These are phyloP conservation scores for Drosophila bocki DNA, from an alignment of 1,140 invertebrate species.

Conservation along the genomic window DNA sequence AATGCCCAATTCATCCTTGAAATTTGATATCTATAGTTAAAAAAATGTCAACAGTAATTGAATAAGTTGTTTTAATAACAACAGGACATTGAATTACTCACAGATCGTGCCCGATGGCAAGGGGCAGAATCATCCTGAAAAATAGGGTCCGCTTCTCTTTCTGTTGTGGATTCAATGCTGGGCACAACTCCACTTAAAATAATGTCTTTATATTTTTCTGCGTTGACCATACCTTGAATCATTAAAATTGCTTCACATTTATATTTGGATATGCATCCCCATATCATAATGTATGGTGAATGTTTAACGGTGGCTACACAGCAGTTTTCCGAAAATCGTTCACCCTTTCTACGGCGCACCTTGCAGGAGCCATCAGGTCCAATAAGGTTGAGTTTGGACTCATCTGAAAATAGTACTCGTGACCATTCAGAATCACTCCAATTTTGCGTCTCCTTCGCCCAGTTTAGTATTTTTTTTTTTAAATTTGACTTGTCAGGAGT, in stretches of 20 bases:
- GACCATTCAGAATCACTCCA: not conserved
- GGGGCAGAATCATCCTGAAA: too few relatives aligned
- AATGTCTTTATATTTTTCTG: too few relatives aligned
- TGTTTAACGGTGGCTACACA: not conserved
- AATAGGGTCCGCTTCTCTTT: too few relatives aligned
- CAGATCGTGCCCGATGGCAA: too few relatives aligned
- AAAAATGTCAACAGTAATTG: too few relatives aligned
- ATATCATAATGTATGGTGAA: not conserved
- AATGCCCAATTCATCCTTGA: too few relatives aligned
- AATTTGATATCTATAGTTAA: too few relatives aligned
- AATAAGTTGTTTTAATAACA: too few relatives aligned
- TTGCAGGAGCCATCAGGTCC: not conserved
- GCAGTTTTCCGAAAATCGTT: not conserved
- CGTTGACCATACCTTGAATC: not conserved
- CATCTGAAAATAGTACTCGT: constrained; percentile 17
- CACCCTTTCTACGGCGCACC: constrained; percentile 1
- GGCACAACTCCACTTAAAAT: too few relatives aligned
- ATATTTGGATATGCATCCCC: too few relatives aligned
- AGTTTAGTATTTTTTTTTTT: constrained; percentile 1
- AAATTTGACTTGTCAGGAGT: not conserved
- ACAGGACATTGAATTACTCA: too few relatives aligned
- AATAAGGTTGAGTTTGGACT: constrained; percentile 14
- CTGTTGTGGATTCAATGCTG: too few relatives aligned
- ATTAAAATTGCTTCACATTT: not conserved
- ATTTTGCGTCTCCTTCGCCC: not conserved